A percentile compares a stretch with the other conserved stretches of the same genome.
phyloP scores from a whole-genome alignment of 2,113 vertebrate species.

The Jacana jacana region DNA sequence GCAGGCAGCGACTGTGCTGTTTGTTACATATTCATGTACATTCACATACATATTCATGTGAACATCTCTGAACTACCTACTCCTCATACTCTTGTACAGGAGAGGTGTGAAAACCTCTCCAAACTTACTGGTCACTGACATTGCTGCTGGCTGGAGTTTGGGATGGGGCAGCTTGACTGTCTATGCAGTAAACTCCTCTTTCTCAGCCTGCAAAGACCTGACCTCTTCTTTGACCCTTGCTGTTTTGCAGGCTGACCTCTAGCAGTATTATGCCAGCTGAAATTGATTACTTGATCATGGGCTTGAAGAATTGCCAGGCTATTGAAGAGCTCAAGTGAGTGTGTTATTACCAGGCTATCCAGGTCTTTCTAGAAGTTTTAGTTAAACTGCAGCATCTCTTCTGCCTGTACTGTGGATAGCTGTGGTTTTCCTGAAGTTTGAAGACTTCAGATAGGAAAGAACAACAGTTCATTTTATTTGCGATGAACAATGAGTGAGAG shows the following conservation, averaged over 20 bases:
- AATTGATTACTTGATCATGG: slow-evolving; percentile 51
- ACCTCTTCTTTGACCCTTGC: not conserved
- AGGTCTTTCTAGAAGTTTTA: not conserved
- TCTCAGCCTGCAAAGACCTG: not conserved
- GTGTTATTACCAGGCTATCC: not conserved
- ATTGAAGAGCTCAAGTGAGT: slow-evolving; percentile 87
- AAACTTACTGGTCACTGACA: not conserved
- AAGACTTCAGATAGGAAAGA: not conserved
- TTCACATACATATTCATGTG: too few relatives aligned
- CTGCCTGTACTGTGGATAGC: not conserved
- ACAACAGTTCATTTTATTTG: not conserved
- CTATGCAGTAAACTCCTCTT: not conserved
- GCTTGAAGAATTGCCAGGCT: slow-evolving; percentile 75
- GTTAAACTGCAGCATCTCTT: not conserved
- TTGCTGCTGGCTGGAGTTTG: not conserved
- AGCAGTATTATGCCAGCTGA: slow-evolving; percentile 54
- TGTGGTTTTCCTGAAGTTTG: not conserved
- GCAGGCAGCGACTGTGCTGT: not conserved
- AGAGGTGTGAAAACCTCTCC: not conserved
- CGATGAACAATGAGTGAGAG: not conserved
- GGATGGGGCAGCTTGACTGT: not conserved
- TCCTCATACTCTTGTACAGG: not conserved
- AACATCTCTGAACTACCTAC: not conserved
- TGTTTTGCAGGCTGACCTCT: slow-evolving; percentile 75
- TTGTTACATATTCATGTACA: not conserved